Base-by-base conservation (phyloP, 2,888 invertebrate species). In the Tethea ocularis region DNA sequence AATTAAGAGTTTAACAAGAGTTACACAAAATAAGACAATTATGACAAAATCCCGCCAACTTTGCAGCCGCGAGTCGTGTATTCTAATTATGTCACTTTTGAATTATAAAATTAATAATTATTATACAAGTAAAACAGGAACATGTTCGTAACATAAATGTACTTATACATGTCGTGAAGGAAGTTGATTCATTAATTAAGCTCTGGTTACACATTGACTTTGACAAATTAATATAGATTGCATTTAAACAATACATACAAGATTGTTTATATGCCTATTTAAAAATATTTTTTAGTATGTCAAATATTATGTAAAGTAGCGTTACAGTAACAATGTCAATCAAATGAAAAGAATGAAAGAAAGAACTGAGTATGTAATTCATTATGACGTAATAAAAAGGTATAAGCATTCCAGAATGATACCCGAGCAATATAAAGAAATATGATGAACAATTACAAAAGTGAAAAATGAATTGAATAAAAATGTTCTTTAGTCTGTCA, bases 1-100 rank as follows among this genome's bases (percentile, higher is more conserved):
- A 90, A 91, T 91, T 91, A 91, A 87, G 87, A 89, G 83, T 88
- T 89, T 80, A 87, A 86, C 88, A 87, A 81, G 83, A 83, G 79
- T 83, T 81, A 79, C 33, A 20, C 74, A 69, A 72, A 82, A 83
- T 82, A 84, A 85, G 80, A 86, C 78, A 82, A 79, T 83, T 86
- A 84, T 79, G 78, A 75, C 78, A 82, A 82, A 84, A 83, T 76
- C 72, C 74, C 68, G 61, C 66, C 63, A 70, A 67, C 63, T 70
- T 64, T 61, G 33, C 54, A 33, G 61, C 65, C 67, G 22, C 63
- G 66, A 65, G 67, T 69, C 60, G 57, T 52, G 57, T 13, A 33
- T 56, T 59, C 60, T 70, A 68, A 72, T 72, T 70, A 68, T 69
- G 69, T 64, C 58, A 61, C 62, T 57, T 58, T 57, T 58, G 63